A percentile compares a stretch with the other conserved stretches of the same genome.
Conservation (phyloP, 2,888 invertebrate species). For the Diabrotica balteata region DNA sequence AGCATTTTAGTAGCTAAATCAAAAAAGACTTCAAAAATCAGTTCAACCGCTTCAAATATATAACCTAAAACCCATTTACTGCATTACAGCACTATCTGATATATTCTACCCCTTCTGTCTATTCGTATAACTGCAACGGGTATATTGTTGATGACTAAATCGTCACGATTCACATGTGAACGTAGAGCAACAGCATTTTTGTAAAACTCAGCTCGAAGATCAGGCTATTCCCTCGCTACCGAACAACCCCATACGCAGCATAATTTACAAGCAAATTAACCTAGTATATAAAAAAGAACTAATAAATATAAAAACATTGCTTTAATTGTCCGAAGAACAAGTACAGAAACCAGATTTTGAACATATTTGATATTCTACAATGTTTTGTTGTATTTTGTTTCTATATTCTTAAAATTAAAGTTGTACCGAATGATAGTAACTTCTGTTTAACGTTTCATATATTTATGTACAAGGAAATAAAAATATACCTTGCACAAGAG, state of each 20-base stretch:
- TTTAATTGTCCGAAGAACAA: conserved; percentile 21
- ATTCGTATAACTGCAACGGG: not conserved
- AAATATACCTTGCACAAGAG: no score
- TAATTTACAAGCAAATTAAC: conserved; percentile 21
- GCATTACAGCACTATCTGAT: not conserved
- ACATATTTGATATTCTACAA: not conserved
- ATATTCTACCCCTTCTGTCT: not conserved
- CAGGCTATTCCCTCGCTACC: not conserved
- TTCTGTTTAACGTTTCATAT: conserved; percentile 1
- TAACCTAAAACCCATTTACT: no score
- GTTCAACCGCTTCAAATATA: no score
- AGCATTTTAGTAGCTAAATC: no score
- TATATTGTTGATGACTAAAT: not conserved
- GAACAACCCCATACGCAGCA: conserved; percentile 9
- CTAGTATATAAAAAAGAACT: conserved; percentile 13
- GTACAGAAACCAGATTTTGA: conserved; percentile 19
- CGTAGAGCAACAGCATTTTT: no score
- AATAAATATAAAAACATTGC: conserved; percentile 19
- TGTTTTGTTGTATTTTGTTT: not conserved
- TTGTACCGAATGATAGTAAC: not conserved
- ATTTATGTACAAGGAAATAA: not conserved
- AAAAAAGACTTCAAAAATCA: no score
- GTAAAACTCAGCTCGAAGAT: no score
- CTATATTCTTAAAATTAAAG: not conserved
- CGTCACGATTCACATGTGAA: no score